A percentile compares a stretch with the other conserved stretches of the same genome.
These are phyloP conservation scores for Phallusia fumigata DNA, from an alignment of 23 tunicate species.

Conservation along the genomic window DNA sequence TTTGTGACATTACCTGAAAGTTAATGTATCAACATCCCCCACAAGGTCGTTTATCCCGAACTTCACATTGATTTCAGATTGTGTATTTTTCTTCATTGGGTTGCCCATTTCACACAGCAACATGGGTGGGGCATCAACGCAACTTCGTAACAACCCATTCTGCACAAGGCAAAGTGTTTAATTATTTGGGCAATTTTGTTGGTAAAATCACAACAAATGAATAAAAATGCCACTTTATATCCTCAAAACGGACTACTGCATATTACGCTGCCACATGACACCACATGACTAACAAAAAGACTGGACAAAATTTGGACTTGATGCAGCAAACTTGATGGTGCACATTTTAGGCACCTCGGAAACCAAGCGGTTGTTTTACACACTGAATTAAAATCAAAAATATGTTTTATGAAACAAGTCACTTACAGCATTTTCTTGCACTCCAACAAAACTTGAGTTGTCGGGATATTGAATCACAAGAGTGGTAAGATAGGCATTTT, in stretches of 20 bases:
- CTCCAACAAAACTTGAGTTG: constrained; percentile 39
- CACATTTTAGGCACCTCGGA: no score
- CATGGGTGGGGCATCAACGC: background rate
- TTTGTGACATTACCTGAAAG: constrained; percentile 39
- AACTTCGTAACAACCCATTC: background rate
- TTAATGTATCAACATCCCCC: constrained; percentile 29
- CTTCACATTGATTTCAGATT: constrained; percentile 31
- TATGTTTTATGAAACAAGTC: no score
- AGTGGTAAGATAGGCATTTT: constrained; percentile 74
- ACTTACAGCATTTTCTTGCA: constrained; percentile 24
- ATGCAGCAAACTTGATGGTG: no score
- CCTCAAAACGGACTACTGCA: no score
- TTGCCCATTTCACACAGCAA: constrained; percentile 82
- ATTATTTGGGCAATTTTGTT: no score
- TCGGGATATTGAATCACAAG: constrained; percentile 61
- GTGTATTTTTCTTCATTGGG: constrained; percentile 49
- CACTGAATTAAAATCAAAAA: no score
- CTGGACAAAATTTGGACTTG: no score
- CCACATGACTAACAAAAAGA: no score
- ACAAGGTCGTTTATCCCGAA: constrained; percentile 49
- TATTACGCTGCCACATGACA: no score
- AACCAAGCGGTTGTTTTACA: no score
- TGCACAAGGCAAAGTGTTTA: background rate
- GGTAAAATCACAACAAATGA: no score
- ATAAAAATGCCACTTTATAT: no score